Base-by-base conservation (phyloP, 2,113 vertebrate species). In the Mastomys natalensis region DNA sequence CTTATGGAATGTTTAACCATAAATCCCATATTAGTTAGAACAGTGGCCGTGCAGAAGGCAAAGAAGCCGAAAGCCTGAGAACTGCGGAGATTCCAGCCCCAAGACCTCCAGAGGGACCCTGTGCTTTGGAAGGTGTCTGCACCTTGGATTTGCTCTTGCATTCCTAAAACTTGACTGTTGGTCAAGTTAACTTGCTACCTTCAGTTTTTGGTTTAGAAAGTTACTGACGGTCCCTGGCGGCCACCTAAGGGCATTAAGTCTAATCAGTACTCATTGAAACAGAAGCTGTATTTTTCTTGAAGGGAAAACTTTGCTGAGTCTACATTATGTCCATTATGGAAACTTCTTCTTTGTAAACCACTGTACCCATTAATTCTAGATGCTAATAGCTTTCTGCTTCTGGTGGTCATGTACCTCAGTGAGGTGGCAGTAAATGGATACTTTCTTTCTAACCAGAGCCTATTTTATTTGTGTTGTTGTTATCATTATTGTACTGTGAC, bases 101-200 rank as follows among this genome's bases (percentile, higher is more conserved):
- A 37, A n/a, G 31, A 12, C 66, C 11, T 53, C 93, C 31, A 91
- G 98, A 98, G 96, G 98, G 97, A 92, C 89, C 91, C 89, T 97
- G 37, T 17, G 58, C 58, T 98, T 98, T 96, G 98, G 97, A 98
- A 98, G 97, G 98, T 72, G 92, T 98, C 98, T 98, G 97, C 97
- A 98, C 98, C 94, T 98, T 98, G 98, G 97, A 98, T 98, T 98
- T 97, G 96, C 93, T 98, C 94, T 97, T 93, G 91, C 97, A 98
- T 98, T 99, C 98, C 98, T 98, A 97, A 98, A 97, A 92, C 96
- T 98, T 97, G 95, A 98, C 97, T 98, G 87, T 98, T 70, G 95
- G 95, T 98, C 97, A 98, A 98, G 97, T 98, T 97, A 98, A 98
- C 98, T 98, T 98, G 98, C 98, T 97, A 96, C 97, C 98, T 98